Percentiles rank a stretch among this genome's conserved stretches.
phyloP scores from a whole-genome alignment of 1,140 invertebrate species.

The Eciton burchellii region DNA sequence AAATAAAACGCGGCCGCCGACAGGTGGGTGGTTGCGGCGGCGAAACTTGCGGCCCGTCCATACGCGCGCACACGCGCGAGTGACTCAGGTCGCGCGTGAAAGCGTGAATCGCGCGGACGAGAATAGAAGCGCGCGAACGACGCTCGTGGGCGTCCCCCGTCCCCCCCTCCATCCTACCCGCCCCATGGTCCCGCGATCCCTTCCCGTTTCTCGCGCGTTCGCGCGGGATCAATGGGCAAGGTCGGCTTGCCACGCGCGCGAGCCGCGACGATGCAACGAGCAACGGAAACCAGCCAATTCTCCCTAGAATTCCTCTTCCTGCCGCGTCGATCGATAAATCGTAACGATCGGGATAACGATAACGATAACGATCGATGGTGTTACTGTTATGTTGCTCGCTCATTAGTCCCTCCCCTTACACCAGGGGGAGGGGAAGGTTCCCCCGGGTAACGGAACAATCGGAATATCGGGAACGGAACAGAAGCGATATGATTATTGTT shows the following conservation, averaged over 20 bases:
- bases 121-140: conserved; percentile 61
- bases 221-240: conserved; percentile 19
- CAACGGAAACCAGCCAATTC: not conserved
- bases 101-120: conserved; percentile 55
- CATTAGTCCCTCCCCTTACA: no score
- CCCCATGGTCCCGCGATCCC: no score
- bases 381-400: no score
- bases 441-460: no score
- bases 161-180: conserved; percentile 54
- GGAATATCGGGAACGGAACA: no score
- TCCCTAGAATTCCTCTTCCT: no score
- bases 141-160: conserved; percentile 28
- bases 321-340: no score
- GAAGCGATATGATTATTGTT: not conserved
- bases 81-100: conserved; percentile 58
- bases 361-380: not conserved
- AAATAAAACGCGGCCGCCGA: conserved; percentile 39
- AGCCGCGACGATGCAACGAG: no score
- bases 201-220: conserved; percentile 19
- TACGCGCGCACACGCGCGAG: conserved; percentile 13
- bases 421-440: no score
- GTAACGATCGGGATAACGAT: not conserved
- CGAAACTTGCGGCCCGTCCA: no score
- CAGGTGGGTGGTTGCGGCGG: conserved; percentile 44
- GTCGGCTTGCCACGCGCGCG: not conserved